Percentiles rank a stretch among this genome's conserved stretches.
phyloP scores from a whole-genome alignment of 2,888 invertebrate species.

The Stramonita haemastoma region DNA sequence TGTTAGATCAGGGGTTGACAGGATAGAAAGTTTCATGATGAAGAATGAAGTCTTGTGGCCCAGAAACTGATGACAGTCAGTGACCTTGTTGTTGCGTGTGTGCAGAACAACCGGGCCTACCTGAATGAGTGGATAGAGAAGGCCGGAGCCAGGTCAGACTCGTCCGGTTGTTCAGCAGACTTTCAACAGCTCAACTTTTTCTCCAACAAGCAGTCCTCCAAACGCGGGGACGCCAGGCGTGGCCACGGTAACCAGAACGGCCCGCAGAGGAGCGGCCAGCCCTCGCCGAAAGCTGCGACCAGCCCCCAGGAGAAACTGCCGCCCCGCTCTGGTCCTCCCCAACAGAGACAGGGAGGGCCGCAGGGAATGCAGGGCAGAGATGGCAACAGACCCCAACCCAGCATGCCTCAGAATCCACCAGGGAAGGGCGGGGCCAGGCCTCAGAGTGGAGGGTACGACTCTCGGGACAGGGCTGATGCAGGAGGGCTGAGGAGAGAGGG shows the following conservation, averaged over 20 bases:
- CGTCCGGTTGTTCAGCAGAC: slow-evolving; percentile 8
- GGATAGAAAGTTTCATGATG: too few species aligned
- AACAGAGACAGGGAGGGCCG: neutral
- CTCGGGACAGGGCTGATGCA: neutral
- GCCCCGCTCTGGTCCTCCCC: too few species aligned
- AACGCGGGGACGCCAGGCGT: neutral
- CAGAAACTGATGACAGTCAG: too few species aligned
- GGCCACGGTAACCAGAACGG: neutral
- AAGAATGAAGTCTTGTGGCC: too few species aligned
- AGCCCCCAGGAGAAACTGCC: neutral
- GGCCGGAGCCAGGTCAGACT: neutral
- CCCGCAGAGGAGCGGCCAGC: neutral
- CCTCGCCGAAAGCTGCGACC: neutral
- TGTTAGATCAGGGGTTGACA: too few species aligned
- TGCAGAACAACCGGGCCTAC: slow-evolving; percentile 12
- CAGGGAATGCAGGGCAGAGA: neutral
- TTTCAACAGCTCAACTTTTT: neutral
- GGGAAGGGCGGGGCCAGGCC: neutral
- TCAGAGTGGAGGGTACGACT: neutral
- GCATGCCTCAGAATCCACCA: neutral
- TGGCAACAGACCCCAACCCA: neutral
- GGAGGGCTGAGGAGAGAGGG: neutral
- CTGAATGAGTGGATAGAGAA: neutral
- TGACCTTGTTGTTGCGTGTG: neutral
- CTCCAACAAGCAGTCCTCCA: neutral